Evolutionary conservation across 2,113 vertebrate genomes (phyloP).

Genomic region (Varanus salvator): DNA sequence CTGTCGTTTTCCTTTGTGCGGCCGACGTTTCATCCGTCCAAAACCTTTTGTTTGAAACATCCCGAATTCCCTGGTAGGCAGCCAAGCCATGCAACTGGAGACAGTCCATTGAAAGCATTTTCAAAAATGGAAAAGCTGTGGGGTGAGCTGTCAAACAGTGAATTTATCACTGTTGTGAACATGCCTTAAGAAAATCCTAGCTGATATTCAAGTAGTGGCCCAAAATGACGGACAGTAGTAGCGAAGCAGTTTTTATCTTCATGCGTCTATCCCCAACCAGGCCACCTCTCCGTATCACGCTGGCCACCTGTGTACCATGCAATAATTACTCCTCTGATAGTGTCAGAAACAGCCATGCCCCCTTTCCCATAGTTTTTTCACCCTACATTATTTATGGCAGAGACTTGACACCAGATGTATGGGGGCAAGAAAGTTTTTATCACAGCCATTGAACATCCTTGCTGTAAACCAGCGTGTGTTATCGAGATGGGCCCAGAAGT

Average conservation of each 20-base stretch:
- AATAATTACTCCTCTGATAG: constrained; percentile 53
- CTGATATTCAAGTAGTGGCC: constrained; percentile 42
- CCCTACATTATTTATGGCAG: constrained; percentile 66
- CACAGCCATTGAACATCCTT: constrained; percentile 20
- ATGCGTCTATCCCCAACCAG: background rate
- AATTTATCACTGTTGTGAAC: constrained; percentile 31
- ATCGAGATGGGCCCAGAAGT: constrained; percentile 49
- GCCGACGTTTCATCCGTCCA: no score
- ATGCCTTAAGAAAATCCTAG: constrained; percentile 16
- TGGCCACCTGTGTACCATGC: constrained; percentile 32
- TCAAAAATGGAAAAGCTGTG: background rate
- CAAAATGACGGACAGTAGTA: constrained; percentile 30
- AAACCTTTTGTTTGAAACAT: no score
- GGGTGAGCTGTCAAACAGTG: background rate
- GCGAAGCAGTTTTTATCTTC: constrained; percentile 49
- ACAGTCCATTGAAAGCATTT: no score
- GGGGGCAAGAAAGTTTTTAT: constrained; percentile 56
- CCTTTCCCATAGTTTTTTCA: constrained; percentile 50
- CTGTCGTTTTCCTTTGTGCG: no score
- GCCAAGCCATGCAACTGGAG: no score
- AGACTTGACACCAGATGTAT: constrained; percentile 55
- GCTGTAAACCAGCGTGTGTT: constrained; percentile 42
- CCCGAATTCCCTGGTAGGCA: no score
- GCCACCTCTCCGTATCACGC: background rate
- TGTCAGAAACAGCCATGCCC: constrained; percentile 61